Evolutionary conservation across 2,797 vertebrate genomes (phyloP).

Genomic region (Pangasius larnaudii): DNA sequence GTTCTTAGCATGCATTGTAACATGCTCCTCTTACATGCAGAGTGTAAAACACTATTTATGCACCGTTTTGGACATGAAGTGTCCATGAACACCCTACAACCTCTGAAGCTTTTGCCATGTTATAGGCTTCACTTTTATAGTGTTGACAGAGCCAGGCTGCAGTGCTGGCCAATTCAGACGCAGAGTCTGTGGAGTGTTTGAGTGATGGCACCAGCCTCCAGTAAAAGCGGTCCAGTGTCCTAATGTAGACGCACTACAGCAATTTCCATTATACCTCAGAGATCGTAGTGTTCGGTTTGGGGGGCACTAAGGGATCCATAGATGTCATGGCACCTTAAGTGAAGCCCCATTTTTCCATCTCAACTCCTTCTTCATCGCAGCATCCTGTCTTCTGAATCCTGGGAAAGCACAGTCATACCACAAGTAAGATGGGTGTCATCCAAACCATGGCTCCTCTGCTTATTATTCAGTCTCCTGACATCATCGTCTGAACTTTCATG

Average conservation of each 20-base stretch:
- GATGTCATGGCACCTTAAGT: conserved; percentile 8
- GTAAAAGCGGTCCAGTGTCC: neutral
- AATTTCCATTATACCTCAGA: conserved; percentile 44
- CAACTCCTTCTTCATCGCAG: conserved; percentile 5
- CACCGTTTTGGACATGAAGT: neutral
- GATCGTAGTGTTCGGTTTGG: conserved; percentile 1
- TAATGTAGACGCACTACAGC: conserved; percentile 35
- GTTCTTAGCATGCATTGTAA: neutral
- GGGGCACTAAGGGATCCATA: neutral
- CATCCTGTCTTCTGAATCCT: neutral
- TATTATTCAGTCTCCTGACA: conserved; percentile 32
- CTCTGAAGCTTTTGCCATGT: conserved; percentile 16
- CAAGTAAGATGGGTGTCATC: conserved; percentile 33
- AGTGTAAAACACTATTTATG: neutral
- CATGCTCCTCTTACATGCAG: neutral
- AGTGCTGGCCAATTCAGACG: conserved; percentile 18
- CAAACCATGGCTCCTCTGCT: conserved; percentile 24
- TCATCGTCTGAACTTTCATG: conserved; percentile 39
- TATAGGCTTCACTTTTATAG: conserved; percentile 17
- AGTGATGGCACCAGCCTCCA: conserved; percentile 8
- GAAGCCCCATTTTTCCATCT: conserved; percentile 28
- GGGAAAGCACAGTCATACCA: conserved; percentile 15
- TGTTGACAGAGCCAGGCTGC: conserved; percentile 1
- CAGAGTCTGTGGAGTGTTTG: neutral
- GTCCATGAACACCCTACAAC: neutral